A percentile compares a stretch with the other conserved stretches of the same genome.
Evolutionary conservation across 2,888 invertebrate species (phyloP).

Genomic region (Ophioninae sp.): DNA sequence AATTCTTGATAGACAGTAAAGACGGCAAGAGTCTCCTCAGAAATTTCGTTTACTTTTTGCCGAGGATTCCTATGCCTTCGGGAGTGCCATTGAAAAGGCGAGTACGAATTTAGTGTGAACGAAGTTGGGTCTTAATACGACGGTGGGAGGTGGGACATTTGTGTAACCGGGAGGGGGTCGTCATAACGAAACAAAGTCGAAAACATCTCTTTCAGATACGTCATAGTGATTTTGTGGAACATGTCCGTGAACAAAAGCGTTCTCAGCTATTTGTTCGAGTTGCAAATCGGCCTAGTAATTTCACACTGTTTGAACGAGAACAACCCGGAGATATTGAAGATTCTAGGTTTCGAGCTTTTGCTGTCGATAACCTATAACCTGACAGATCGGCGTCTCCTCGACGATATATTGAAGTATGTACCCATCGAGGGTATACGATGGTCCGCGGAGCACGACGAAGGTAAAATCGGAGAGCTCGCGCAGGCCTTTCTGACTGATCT

Average conservation of each 20-base stretch:
- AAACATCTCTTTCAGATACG: conserved; percentile 69
- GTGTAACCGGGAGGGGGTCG: not conserved
- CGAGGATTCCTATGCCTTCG: conserved; percentile 72
- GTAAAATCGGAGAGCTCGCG: conserved; percentile 65
- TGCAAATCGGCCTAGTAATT: conserved; percentile 66
- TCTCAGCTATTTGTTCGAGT: conserved; percentile 70
- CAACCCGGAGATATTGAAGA: conserved; percentile 66
- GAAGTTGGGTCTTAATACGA: not conserved
- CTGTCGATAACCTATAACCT: conserved; percentile 72
- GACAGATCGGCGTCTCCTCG: conserved; percentile 58
- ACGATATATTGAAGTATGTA: conserved; percentile 49
- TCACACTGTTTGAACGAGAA: conserved; percentile 68
- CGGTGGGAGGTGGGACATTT: not conserved
- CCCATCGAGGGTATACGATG: conserved; percentile 68
- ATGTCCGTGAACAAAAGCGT: conserved; percentile 78
- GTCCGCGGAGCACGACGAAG: conserved; percentile 58
- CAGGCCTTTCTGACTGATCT: conserved; percentile 64
- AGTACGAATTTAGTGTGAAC: conserved; percentile 6
- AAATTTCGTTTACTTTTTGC: conserved; percentile 74
- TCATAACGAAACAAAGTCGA: no score
- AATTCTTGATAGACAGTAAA: conserved; percentile 76
- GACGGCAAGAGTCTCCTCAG: conserved; percentile 76
- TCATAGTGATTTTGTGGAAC: conserved; percentile 79
- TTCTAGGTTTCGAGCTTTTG: conserved; percentile 69
- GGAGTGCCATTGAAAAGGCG: conserved; percentile 76